Evolutionary conservation across 2,797 vertebrate species (phyloP), one percentile per base, ranked within the genome.

Genomic region (Strix occidentalis): DNA sequence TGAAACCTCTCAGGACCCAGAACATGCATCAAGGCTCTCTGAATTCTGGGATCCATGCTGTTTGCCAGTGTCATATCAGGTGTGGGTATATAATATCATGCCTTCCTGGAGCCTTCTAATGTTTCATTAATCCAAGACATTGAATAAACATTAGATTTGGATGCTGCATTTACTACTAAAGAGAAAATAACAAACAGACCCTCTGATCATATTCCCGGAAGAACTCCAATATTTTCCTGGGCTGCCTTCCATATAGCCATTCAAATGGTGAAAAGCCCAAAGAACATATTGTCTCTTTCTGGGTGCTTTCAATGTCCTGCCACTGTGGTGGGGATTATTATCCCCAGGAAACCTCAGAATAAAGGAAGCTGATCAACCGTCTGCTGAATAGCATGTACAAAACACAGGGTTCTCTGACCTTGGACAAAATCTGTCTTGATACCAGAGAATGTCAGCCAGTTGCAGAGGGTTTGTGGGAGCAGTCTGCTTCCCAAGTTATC

Each of bases 21-120:
- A 72, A 48, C 0, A 1, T 5, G 20, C 25, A 87, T 19, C 0
- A 0, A 60, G 51, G 17, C 1, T 2, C 29, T 70, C 53, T 60
- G 70, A 54, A 54, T 60, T 46, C 50, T 60, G 58, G 33, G 17
- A 37, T 37, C 16, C 3, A 3, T 2, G 1, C 20, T 81, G 21
- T 81, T 86, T 91, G 80, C 21, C 1, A 0, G 6, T 69, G 39
- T 72, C 11, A 1, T 31, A n/a, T n/a, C 20, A 65, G 53, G 13
- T 14, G 17, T 79, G 39, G 39, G 81, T 92, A 25, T 51, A 43
- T 10, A 82, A 50, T 16, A 19, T 5, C n/a, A 18, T 17, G 19
- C 45, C 70, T 87, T 92, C 70, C 35, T 74, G 46, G 48, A 56
- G 48, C 57, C n/a, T 75, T 90, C 56, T 60, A 50, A 70, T 13